Evolutionary conservation across 1,140 invertebrate species (phyloP), one percentile per base, ranked within the genome.

Genomic region (Penaeus chinensis): DNA sequence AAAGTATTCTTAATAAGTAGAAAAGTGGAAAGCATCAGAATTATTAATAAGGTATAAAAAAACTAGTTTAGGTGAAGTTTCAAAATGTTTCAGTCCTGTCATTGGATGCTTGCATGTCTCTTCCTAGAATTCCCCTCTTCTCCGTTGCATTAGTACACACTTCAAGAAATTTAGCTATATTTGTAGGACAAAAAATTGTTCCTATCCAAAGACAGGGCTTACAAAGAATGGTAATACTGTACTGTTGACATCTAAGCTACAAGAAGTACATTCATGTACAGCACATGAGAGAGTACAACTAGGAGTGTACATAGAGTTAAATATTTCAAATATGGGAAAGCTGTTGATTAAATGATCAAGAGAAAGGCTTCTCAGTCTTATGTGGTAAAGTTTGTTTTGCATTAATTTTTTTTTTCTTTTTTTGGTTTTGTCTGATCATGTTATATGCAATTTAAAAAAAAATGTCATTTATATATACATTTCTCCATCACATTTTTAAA

Each of bases 281-380:
- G 84, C 37, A 85, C 84, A 87, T 87, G 85, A 87, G 76, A 87
- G 82, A 87, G 85, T 87, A 87, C 85, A 87, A 87, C 85, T 87
- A 87, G 85, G 85, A 87, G 85, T 87, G 85, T 87, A 87, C 85
- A 87, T 79, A 87, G 80, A 80, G 74, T 61, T 61, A 79, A 79
- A 79, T 85, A 85, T 85, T 85, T 69, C 84, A 85, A 85, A 85
- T 79, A 62, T 80, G 84, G 77, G 63, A 62, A 85, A 85, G 76
- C 66, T 47, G 47, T 47, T 47, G 47, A 47, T 47, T 47, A 47
- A 47, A 47, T 47, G 47, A 47, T 47, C 47, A 47, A 47, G 47
- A 47, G 47, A 47, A 47, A 47, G 47, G 47, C 47, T 47, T 47
- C 11, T 47, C 47, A 10, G 47, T 47, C 11, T 47, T 47, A 13